Evolutionary conservation across 2,113 vertebrate genomes (phyloP).

Genomic region (Leiothrix lutea): DNA sequence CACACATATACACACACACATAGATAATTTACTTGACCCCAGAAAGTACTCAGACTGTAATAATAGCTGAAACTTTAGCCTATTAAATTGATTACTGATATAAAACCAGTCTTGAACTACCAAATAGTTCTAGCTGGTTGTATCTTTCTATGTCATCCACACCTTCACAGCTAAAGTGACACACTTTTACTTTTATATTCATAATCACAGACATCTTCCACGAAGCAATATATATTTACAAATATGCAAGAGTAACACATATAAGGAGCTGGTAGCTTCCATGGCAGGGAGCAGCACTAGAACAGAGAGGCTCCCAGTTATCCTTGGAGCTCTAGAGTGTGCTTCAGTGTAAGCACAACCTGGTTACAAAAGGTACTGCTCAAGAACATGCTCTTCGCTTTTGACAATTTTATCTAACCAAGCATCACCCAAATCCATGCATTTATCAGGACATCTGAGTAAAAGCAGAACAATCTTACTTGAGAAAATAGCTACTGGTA

Average conservation of each 20-base stretch:
- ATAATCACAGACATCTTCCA: not conserved
- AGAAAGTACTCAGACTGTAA: no score
- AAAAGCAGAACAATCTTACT: not conserved
- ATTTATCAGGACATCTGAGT: not conserved
- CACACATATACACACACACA: fast-evolving
- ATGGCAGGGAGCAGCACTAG: not conserved
- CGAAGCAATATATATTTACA: not conserved
- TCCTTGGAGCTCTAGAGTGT: not conserved
- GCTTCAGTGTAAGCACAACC: not conserved
- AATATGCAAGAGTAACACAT: not conserved
- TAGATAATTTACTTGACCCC: not conserved
- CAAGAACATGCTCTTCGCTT: not conserved
- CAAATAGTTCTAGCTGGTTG: not conserved
- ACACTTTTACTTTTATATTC: not conserved
- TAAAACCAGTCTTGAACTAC: not conserved
- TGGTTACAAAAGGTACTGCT: not conserved
- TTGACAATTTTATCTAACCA: not conserved
- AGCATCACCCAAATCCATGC: not conserved
- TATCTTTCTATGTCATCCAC: not conserved
- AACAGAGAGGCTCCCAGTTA: not conserved
- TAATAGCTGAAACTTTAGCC: not conserved
- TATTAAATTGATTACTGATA: not conserved
- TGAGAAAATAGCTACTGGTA: not conserved
- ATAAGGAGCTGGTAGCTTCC: not conserved
- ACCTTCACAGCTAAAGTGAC: not conserved